Base-by-base conservation (phyloP, 2,797 vertebrate species). In the Acrocephalus scirpaceus region DNA sequence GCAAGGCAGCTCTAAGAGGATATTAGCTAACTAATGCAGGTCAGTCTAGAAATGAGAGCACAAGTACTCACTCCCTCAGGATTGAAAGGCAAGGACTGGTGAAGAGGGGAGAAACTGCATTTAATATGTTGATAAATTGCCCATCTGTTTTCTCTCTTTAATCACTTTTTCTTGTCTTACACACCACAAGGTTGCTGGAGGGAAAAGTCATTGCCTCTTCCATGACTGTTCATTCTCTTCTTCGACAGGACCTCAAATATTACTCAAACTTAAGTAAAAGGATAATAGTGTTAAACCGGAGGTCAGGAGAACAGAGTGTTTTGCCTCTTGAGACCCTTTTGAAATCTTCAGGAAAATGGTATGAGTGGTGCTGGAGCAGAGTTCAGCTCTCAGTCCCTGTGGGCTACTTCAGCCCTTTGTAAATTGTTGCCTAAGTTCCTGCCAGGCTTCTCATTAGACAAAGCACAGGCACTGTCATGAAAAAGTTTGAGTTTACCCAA, bases 321-420 rank as follows among this genome's bases (percentile, higher is more conserved):
- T 62, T 86, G 27, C 56, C 27, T 78, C 30, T 69, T 32, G 56
- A 90, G 40, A 69, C 44, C 20, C 18, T 56, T 92, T 65, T 45
- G 66, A 74, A 82, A 47, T 57, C 42, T 17, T 3, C n/a, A 27
- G 16, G 65, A 69, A 54, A 77, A 51, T 1, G 0, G 4, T 50
- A 16, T 4, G 2, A 17, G n/a, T 69, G 30, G 18, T 8, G 1
- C n/a, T 36, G 29, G 18, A 45, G 29, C 30, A 70, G 48, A 83
- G 25, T 64, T 81, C 56, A 56, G 22, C 29, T 44, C 40, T 89
- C 26, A 20, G 29, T 32, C 21, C 29, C 38, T 48, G 7, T 4
- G 6, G 69, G 26, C 30, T 69, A 10, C n/a, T 77, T 82, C 48
- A 66, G 0, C 20, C 23, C 20, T 38, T 79, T 0, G 0, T 45